These are phyloP conservation scores for Phaethornis superciliosus DNA, from an alignment of 2,113 vertebrate genomes.

Conservation along the genomic window DNA sequence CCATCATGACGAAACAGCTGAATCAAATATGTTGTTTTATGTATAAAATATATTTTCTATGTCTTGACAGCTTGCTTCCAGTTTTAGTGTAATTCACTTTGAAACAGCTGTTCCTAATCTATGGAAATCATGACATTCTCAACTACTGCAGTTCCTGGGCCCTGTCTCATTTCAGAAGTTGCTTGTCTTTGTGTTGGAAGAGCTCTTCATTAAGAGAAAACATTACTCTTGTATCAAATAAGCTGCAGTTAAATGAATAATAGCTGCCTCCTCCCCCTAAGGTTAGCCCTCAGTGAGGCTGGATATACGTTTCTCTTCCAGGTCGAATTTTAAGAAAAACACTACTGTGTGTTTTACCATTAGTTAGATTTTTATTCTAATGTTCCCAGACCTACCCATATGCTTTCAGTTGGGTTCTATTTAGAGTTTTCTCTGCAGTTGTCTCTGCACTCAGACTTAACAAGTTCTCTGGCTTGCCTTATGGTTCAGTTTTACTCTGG, in stretches of 20 bases:
- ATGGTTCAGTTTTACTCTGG: slow-evolving; percentile 40
- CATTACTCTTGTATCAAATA: background rate
- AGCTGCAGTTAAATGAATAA: background rate
- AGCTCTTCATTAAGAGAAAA: slow-evolving; percentile 2
- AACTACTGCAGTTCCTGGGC: slow-evolving; percentile 37
- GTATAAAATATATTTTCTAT: slow-evolving; percentile 35
- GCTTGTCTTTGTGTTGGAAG: slow-evolving; percentile 14
- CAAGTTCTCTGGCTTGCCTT: slow-evolving; percentile 55
- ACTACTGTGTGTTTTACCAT: slow-evolving; percentile 29
- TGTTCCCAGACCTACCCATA: slow-evolving; percentile 43
- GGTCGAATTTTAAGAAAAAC: background rate
- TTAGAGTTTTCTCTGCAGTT: slow-evolving; percentile 53
- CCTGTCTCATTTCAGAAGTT: background rate
- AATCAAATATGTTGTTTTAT: slow-evolving; percentile 42
- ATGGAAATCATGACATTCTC: slow-evolving; percentile 61
- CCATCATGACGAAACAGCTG: slow-evolving; percentile 44
- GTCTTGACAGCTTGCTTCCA: slow-evolving; percentile 59
- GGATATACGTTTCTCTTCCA: background rate
- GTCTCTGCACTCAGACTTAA: slow-evolving; percentile 51
- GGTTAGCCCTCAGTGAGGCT: background rate
- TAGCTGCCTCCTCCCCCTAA: background rate
- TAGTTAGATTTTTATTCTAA: slow-evolving; percentile 25
- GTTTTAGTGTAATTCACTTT: slow-evolving; percentile 62
- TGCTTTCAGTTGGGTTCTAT: slow-evolving; percentile 61
- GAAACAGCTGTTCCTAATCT: slow-evolving; percentile 64